Evolutionary conservation across 2,113 vertebrate genomes (phyloP).

Genomic region (Lycocorax pyrrhopterus): DNA sequence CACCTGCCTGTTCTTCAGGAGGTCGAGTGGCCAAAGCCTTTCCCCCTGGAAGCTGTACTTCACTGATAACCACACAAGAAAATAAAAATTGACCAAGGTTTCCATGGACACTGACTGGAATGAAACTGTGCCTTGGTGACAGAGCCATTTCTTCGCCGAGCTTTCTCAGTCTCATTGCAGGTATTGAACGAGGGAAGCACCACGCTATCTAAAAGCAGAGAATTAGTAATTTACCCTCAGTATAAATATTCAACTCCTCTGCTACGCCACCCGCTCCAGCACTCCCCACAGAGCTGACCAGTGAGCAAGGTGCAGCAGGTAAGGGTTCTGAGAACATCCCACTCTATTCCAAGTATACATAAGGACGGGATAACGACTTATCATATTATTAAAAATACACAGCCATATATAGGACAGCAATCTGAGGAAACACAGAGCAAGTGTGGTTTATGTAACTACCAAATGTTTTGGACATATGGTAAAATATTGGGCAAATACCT

Average conservation of each 20-base stretch:
- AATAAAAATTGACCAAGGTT: not conserved
- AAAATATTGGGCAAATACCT: not conserved
- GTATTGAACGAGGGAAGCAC: not conserved
- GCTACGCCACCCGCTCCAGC: rapidly evolving
- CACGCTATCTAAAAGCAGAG: not conserved
- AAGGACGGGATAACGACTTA: not conserved
- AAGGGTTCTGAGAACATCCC: not conserved
- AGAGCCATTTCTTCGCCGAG: not conserved
- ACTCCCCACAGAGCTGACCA: not conserved
- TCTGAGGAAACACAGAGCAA: not conserved
- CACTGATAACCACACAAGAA: not conserved
- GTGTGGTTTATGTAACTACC: not conserved
- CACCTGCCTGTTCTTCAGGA: not conserved
- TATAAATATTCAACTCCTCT: not conserved
- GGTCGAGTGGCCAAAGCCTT: not conserved
- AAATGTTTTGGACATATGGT: not conserved
- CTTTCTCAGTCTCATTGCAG: not conserved
- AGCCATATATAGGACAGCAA: not conserved
- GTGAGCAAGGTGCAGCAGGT: not conserved
- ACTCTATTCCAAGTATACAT: not conserved
- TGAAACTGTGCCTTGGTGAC: not conserved
- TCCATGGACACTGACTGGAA: constrained; percentile 3
- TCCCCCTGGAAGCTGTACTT: not conserved
- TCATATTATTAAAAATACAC: not conserved
- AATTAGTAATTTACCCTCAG: not conserved